Conservation (phyloP, 2,888 invertebrate species). For the Drosophila longiperda region DNA sequence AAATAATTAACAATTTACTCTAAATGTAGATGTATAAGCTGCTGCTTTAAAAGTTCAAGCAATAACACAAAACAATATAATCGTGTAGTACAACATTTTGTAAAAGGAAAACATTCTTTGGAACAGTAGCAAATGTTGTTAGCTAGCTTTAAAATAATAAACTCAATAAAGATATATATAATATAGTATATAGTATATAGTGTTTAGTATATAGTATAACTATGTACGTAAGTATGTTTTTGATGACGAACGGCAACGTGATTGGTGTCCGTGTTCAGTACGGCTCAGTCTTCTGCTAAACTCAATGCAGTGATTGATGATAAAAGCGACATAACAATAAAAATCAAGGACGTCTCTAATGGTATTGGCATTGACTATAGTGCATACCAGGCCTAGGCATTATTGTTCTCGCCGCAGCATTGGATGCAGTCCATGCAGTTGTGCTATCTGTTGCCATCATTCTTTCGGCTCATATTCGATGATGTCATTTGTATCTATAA, state of each 20-base stretch:
- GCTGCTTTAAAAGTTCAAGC: conserved; percentile 48
- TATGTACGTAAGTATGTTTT: conserved; percentile 56
- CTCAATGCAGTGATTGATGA: conserved; percentile 58
- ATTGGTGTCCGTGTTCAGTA: conserved; percentile 67
- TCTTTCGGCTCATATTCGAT: conserved; percentile 83
- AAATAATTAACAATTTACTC: conserved; percentile 60
- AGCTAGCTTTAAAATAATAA: conserved; percentile 59
- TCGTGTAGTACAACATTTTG: conserved; percentile 24
- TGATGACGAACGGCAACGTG: conserved; percentile 75
- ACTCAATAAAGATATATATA: conserved; percentile 34
- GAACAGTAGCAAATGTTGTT: conserved; percentile 61
- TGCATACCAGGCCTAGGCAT: conserved; percentile 76
- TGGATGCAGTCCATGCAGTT: conserved; percentile 90
- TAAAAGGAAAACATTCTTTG: conserved; percentile 60
- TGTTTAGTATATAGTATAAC: conserved; percentile 41
- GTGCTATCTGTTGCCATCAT: conserved; percentile 88
- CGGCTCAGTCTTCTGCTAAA: conserved; percentile 78
- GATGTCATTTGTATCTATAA: conserved; percentile 84
- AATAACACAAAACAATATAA: conserved; percentile 47
- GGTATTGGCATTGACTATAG: conserved; percentile 41
- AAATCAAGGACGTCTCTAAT: conserved; percentile 42
- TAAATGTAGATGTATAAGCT: conserved; percentile 29
- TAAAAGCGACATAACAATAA: conserved; percentile 40
- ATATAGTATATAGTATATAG: conserved; percentile 37
- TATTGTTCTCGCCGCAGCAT: conserved; percentile 87